Base-by-base conservation (phyloP, 35 echinoderm and acorn worm species). In the Strongylocentrotus purpuratus region DNA sequence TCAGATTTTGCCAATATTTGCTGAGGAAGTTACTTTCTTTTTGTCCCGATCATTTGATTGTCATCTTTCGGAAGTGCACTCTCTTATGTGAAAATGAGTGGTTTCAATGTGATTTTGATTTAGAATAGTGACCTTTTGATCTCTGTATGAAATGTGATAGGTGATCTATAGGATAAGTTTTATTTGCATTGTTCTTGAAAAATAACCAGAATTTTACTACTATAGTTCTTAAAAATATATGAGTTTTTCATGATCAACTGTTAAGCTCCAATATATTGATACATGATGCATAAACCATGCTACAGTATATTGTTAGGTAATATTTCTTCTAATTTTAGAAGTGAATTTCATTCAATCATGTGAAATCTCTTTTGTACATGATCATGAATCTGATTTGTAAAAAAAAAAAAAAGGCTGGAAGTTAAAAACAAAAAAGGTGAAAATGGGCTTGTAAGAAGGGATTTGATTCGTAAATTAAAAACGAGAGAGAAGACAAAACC, bases 1-100 rank as follows among this genome's bases (percentile, higher is more conserved):
- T 89, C 87, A 89, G 87, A 89, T 89, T 89, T 45, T 89, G 87
- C 32, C 87, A 89, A 89, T 89, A 89, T 89, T 89, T 89, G 45
- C 87, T 18, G 45, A 89, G 87, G 87, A 89, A 89, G 87, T 89
- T 89, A 33, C 32, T 33, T 89, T 89, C 87, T 45, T 89, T 89
- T 89, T 41, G 7, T 2, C 87, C 32, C n/a, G 32, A 89, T 46
- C 87, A 46, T 89, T 89, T 89, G 32, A 9, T 89, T 89, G 32
- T 89, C 65, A 78, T 78, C 65, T 78, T n/a, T n/a, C 22, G 65
- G 65, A 78, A 78, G 65, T 78, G 20, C 65, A 78, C 65, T 78
- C 65, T 78, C 28, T 78, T 78, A 78, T 78, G 65, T 78, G 65
- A 22, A n/a, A 78, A n/a, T 78, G 20, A 8, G 65, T 78, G 65